Conservation (phyloP, 53 echinoderm and acorn worm species). For the Echinometra lucunter region DNA sequence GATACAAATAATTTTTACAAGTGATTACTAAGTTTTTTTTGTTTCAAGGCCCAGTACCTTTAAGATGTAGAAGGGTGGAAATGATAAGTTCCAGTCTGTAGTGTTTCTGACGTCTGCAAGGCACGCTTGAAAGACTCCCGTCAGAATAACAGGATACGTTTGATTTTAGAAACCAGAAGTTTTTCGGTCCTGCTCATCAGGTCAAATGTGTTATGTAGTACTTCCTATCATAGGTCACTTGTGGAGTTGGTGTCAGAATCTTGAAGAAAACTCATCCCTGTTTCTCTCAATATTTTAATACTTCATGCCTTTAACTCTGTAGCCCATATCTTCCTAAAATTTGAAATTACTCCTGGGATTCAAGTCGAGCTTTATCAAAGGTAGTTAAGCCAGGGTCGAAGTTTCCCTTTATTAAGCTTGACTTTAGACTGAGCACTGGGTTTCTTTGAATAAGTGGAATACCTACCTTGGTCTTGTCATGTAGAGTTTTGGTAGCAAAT, state of each 20-base stretch:
- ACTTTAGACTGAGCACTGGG: no score
- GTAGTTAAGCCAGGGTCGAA: no score
- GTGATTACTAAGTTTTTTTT: no score
- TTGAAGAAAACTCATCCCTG: background rate
- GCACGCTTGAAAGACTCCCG: slow-evolving; percentile 22
- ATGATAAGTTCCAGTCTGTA: slow-evolving; percentile 4
- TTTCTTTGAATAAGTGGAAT: no score
- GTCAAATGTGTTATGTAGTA: slow-evolving; percentile 23
- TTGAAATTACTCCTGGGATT: no score
- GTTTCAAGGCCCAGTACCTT: no score
- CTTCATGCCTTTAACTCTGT: background rate
- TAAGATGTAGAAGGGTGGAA: background rate
- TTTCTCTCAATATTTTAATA: background rate
- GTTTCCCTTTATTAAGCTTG: no score
- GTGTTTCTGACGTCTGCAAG: background rate
- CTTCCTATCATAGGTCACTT: slow-evolving; percentile 7
- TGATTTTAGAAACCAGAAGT: slow-evolving; percentile 16
- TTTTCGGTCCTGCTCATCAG: background rate
- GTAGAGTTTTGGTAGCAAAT: no score
- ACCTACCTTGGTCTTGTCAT: no score
- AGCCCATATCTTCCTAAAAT: no score
- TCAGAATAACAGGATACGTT: slow-evolving; percentile 32
- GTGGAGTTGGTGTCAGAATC: background rate
- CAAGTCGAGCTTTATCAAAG: no score
- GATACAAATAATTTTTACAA: no score